Evolutionary conservation across 2,113 vertebrate genomes (phyloP), one percentile per base, ranked within the genome.

Genomic region (Anolis carolinensis): DNA sequence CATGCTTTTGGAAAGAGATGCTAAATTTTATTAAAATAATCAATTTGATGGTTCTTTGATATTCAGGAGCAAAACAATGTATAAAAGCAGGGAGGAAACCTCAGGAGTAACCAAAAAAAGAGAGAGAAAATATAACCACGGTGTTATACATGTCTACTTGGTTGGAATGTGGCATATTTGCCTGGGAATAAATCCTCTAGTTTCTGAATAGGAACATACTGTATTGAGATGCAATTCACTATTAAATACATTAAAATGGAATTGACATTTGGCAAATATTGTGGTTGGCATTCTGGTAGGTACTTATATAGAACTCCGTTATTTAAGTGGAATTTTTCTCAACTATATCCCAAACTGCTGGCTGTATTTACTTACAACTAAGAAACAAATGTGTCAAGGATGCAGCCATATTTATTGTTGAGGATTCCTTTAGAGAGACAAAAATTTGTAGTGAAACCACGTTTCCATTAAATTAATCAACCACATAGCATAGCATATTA

Each of bases 1-100:
- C 91, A 93, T 92, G 92, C 92, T 91, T 94, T 93, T 94, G 89
- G 93, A 92, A 94, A 90, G 89, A 88, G 91, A 94, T 93, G 92
- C 92, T 92, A 92, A 91, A 92, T 95, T 94, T 93, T 94, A 79
- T 62, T 92, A 93, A 95, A 94, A 91, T 85, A 84, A 88, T 93
- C 75, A 75, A 86, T 92, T 90, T 89, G 83, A 87, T 52, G 88
- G 88, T 90, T 85, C 82, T 92, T 84, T 93, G 82, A 90, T 94
- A 88, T 87, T 79, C 84, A 91, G 89, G 21, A 77, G 86, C 52
- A 59, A 72, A 82, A 89, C 55, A 86, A 89, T 88, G 86, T 86
- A 82, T 88, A 81, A 86, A 92, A 85, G 21, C n/a, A 3, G 23
- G 25, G 23, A 25, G 55, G 32, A 77, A 23, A 79, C 81, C 85